phyloP scores from a whole-genome alignment of 2,113 vertebrate genomes.

The Prochilodus magdalenae region DNA sequence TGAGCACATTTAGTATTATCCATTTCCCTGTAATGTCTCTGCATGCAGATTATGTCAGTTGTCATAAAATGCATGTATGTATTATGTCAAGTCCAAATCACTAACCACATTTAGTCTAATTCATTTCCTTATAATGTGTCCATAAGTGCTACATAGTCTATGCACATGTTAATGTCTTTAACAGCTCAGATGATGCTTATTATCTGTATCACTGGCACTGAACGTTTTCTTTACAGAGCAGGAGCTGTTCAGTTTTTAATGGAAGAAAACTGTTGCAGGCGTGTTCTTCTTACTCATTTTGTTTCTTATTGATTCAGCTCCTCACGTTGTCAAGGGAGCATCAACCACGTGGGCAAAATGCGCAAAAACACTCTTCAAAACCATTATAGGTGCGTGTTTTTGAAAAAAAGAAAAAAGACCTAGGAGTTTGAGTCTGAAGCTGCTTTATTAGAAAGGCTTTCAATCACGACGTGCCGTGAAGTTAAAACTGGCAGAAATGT shows the following conservation, averaged over 20 bases:
- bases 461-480: background rate
- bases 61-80: too few relatives aligned
- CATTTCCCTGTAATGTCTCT: too few relatives aligned
- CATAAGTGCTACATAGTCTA: background rate
- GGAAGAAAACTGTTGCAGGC: slow-evolving; percentile 1
- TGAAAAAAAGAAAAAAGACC: background rate
- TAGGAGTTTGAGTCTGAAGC: background rate
- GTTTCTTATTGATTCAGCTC: slow-evolving; percentile 1
- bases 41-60: too few relatives aligned
- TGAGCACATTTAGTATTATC: too few relatives aligned
- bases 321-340: background rate
- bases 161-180: background rate
- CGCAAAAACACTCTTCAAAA: background rate
- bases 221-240: background rate
- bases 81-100: background rate
- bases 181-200: background rate
- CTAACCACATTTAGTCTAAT: background rate
- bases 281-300: slow-evolving; percentile 7
- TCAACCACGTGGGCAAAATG: background rate
- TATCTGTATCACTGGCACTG: background rate
- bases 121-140: background rate
- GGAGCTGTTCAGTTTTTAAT: background rate
- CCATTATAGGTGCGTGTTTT: background rate
- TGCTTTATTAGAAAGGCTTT: background rate
- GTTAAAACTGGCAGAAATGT: background rate